Conservation (phyloP, 2,113 vertebrate species). For the Callocephalon fimbriatum region DNA sequence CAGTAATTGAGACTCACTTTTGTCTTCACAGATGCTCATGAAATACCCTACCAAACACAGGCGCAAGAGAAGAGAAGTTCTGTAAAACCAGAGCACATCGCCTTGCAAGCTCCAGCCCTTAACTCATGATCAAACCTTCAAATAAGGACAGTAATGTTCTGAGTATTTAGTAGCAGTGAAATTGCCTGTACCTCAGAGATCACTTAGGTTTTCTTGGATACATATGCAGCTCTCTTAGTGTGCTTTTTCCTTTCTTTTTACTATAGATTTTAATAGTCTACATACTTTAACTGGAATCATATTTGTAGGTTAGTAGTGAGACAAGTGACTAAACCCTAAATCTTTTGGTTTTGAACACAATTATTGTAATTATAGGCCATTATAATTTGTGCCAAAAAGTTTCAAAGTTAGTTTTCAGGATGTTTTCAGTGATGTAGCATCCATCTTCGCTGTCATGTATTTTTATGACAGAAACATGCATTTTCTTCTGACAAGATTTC, state of each 20-base stretch:
- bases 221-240: accelerated
- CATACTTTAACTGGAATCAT: not conserved
- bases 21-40: not conserved
- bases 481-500: constrained; percentile 15
- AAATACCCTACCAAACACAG: not conserved
- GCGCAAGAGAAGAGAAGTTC: not conserved
- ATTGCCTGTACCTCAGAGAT: not conserved
- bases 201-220: not conserved
- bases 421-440: not conserved
- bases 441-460: not conserved
- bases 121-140: not conserved
- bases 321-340: not conserved
- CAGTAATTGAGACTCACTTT: not conserved
- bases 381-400: not conserved
- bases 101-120: not conserved
- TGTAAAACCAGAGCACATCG: not conserved
- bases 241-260: not conserved
- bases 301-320: not conserved
- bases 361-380: not conserved
- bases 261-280: not conserved
- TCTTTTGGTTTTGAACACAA: not conserved
- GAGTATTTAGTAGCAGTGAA: not conserved
- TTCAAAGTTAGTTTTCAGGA: not conserved
- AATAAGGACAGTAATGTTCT: not conserved
- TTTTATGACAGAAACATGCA: not conserved